phyloP scores from a whole-genome alignment of 2,797 vertebrate species.

The Pangasius mekongensis region DNA sequence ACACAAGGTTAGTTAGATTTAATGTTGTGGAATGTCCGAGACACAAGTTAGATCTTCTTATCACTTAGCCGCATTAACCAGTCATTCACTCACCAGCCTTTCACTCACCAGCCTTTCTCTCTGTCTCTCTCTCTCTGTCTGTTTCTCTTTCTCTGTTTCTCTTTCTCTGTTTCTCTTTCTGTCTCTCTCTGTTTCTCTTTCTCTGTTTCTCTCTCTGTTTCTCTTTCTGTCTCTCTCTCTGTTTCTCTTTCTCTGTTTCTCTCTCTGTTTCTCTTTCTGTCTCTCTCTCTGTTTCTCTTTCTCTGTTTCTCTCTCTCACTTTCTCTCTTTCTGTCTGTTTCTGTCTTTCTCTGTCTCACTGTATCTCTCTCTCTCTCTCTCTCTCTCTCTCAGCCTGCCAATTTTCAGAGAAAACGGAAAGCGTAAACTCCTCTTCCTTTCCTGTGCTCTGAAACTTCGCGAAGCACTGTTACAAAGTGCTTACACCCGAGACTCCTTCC shows the following conservation, averaged over 20 bases:
- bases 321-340: not conserved
- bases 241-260: not conserved
- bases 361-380: not conserved
- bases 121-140: too few species aligned
- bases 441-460: not conserved
- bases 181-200: too few species aligned
- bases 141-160: too few species aligned
- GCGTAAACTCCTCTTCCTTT: not conserved
- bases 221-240: too few species aligned
- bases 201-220: too few species aligned
- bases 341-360: slow-evolving; percentile 25
- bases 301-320: not conserved
- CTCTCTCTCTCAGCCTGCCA: not conserved
- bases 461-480: not conserved
- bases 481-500: not conserved
- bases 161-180: too few species aligned
- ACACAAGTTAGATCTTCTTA: not conserved
- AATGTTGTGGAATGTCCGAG: not conserved
- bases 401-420: not conserved
- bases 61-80: not conserved
- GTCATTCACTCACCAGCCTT: too few species aligned
- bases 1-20: too few species aligned
- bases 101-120: too few species aligned
- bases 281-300: not conserved
- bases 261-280: not conserved